A percentile compares a stretch with the other conserved stretches of the same genome.
These are phyloP conservation scores for Volucella inflata DNA, from an alignment of 2,888 invertebrate species.

Conservation along the genomic window DNA sequence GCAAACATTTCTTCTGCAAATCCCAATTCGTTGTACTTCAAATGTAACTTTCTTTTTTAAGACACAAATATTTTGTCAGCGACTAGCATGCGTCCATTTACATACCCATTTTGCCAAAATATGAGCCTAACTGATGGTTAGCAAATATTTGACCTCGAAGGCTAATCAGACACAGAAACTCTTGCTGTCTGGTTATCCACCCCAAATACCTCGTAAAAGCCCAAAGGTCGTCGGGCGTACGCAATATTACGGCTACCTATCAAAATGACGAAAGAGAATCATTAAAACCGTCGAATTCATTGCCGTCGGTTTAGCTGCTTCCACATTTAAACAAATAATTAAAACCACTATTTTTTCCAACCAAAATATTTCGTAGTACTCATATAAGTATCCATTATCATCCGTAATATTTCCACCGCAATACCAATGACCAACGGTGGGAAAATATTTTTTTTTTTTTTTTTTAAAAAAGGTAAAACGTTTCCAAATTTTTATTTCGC, in stretches of 20 bases:
- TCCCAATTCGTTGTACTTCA: too few relatives aligned
- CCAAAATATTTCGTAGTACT: constrained; percentile 49
- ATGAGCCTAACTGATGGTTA: too few relatives aligned
- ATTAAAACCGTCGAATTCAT: constrained; percentile 41
- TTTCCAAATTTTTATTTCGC: constrained; percentile 46
- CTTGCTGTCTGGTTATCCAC: constrained; percentile 19
- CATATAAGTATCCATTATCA: constrained; percentile 43
- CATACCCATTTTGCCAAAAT: too few relatives aligned
- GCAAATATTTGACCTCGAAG: constrained; percentile 12
- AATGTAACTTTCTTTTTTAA: too few relatives aligned
- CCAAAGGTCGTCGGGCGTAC: constrained; percentile 44
- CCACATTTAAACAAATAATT: constrained; percentile 55
- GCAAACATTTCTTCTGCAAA: too few relatives aligned
- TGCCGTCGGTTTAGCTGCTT: constrained; percentile 18
- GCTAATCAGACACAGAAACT: constrained; percentile 32
- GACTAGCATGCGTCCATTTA: too few relatives aligned
- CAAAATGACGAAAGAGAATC: constrained; percentile 40
- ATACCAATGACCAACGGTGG: constrained; percentile 37
- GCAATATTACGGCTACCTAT: constrained; percentile 11
- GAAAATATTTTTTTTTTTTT: constrained; percentile 38
- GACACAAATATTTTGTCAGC: too few relatives aligned
- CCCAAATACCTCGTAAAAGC: constrained; percentile 43
- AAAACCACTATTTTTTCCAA: constrained; percentile 19
- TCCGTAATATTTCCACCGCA: constrained; percentile 54
- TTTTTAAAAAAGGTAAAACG: constrained; percentile 42